These are phyloP conservation scores for Potamilus streckersoni DNA, from an alignment of 1,140 invertebrate genomes.

Conservation along the genomic window DNA sequence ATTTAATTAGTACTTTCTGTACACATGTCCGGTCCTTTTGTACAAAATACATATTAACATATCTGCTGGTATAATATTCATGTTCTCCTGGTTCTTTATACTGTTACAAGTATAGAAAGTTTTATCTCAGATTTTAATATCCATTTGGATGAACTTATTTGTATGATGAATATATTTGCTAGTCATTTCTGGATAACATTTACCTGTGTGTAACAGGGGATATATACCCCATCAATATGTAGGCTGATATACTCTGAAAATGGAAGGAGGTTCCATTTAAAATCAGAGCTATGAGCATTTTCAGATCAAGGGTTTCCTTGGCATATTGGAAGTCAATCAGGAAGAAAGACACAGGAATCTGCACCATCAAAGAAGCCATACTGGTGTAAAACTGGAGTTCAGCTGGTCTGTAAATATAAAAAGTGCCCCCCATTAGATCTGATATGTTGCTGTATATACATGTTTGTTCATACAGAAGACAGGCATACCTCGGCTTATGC, in stretches of 20 bases:
- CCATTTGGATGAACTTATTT: neutral
- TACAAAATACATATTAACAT: neutral
- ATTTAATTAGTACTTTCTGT: too few relatives aligned
- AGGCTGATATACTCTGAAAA: constrained; percentile 88
- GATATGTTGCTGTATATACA: too few relatives aligned
- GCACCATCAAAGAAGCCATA: constrained; percentile 81
- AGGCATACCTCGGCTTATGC: too few relatives aligned
- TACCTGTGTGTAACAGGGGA: constrained; percentile 89
- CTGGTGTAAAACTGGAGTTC: constrained; percentile 89
- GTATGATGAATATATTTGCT: neutral
- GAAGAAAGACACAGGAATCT: constrained; percentile 81
- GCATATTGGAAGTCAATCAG: constrained; percentile 75
- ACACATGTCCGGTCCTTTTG: too few relatives aligned
- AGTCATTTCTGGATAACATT: constrained; percentile 22
- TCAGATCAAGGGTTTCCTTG: constrained; percentile 66
- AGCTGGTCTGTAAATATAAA: constrained; percentile 75
- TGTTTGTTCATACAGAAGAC: too few relatives aligned
- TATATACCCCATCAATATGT: constrained; percentile 87
- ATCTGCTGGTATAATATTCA: neutral
- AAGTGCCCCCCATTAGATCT: too few relatives aligned
- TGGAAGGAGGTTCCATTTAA: constrained; percentile 88
- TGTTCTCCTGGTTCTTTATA: neutral
- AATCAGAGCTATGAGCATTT: constrained; percentile 75
- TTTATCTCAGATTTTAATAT: too few relatives aligned
- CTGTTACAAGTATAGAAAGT: neutral